These are phyloP conservation scores for Bombylius discolor DNA, from an alignment of 2,888 invertebrate genomes.

Conservation along the genomic window DNA sequence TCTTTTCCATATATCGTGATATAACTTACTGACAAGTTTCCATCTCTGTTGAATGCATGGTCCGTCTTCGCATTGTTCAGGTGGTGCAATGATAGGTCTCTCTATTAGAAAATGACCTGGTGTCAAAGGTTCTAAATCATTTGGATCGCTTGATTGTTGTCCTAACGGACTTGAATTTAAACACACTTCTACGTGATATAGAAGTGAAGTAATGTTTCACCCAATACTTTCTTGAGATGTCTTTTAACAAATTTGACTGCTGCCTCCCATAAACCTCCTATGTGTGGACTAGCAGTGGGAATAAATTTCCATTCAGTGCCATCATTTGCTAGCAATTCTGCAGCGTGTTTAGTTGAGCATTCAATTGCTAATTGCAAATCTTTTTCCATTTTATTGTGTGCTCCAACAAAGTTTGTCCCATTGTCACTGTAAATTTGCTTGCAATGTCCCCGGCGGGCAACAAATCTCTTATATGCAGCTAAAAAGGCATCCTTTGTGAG, in stretches of 20 bases:
- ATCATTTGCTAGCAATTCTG: background rate
- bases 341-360: too few species aligned
- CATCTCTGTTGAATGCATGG: background rate
- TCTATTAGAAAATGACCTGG: constrained; percentile 13
- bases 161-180: constrained; percentile 21
- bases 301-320: constrained; percentile 21
- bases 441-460: background rate
- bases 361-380: too few species aligned
- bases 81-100: constrained; percentile 6
- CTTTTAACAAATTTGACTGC: constrained; percentile 21
- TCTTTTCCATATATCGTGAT: constrained; percentile 6
- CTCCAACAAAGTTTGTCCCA: too few species aligned
- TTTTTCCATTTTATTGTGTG: too few species aligned
- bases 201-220: constrained; percentile 14
- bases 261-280: constrained; percentile 25
- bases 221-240: constrained; percentile 19
- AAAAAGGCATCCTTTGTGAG: background rate
- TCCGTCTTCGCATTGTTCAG: constrained; percentile 10
- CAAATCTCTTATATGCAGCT: background rate
- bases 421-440: too few species aligned
- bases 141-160: constrained; percentile 12
- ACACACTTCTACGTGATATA: constrained; percentile 19
- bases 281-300: constrained; percentile 21
- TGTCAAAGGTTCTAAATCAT: constrained; percentile 8
- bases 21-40: constrained; percentile 1